Percentiles rank a stretch among this genome's conserved stretches.
phyloP scores from a whole-genome alignment of 2,113 vertebrate genomes.

The Anguilla japonica region DNA sequence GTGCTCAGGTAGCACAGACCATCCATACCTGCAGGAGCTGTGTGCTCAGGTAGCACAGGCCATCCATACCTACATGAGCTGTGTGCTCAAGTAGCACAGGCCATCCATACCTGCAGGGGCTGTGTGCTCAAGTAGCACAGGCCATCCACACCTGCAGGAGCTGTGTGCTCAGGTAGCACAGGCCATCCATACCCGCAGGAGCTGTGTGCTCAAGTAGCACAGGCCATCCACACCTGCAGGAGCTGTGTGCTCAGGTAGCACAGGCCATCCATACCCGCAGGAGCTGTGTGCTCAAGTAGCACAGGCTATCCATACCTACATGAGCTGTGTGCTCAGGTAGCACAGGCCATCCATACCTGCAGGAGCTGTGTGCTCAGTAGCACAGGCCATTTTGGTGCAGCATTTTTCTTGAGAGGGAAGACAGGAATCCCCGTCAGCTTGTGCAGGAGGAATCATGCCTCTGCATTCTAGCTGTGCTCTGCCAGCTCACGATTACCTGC shows the following conservation, averaged over 20 bases:
- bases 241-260: slow-evolving; percentile 33
- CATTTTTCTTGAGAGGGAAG: slow-evolving; percentile 19
- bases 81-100: slow-evolving; percentile 33
- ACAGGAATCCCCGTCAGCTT: slow-evolving; percentile 32
- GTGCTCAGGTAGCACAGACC: slow-evolving; percentile 35
- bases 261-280: slow-evolving; percentile 33
- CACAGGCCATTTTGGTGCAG: slow-evolving; percentile 45
- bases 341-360: slow-evolving; percentile 30
- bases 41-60: slow-evolving; percentile 36
- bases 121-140: slow-evolving; percentile 34
- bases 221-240: slow-evolving; percentile 31
- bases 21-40: slow-evolving; percentile 27
- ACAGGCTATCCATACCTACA: slow-evolving; percentile 33
- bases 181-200: slow-evolving; percentile 30
- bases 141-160: slow-evolving; percentile 29
- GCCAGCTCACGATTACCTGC: neutral
- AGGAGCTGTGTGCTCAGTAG: slow-evolving; percentile 32
- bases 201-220: slow-evolving; percentile 33
- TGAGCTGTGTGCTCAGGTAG: slow-evolving; percentile 32
- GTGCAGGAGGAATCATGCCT: neutral
- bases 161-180: slow-evolving; percentile 35
- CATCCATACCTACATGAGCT: slow-evolving; percentile 27
- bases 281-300: slow-evolving; percentile 32
- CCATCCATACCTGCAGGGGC: slow-evolving; percentile 31
- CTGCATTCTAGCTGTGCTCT: too few species aligned